A percentile compares a stretch with the other conserved stretches of the same genome.
These are phyloP conservation scores for Sinosuthora webbiana DNA, from an alignment of 2,113 vertebrate genomes.

Conservation along the genomic window DNA sequence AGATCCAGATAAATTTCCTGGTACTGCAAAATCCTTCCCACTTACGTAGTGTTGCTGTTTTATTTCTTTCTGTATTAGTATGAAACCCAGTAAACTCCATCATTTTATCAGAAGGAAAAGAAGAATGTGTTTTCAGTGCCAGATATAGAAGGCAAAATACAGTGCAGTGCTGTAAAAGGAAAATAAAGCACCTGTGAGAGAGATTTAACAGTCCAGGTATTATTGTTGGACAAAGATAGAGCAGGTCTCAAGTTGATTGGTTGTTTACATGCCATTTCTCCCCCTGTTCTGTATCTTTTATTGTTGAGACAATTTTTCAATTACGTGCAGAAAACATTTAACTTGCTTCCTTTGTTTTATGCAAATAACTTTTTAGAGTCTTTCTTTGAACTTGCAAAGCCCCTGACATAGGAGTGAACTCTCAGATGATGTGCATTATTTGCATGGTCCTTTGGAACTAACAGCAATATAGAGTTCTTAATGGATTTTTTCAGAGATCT, in stretches of 20 bases:
- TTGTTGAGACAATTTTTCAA: neutral
- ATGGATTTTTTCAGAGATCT: neutral
- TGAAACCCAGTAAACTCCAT: neutral
- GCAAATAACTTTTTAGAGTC: slow-evolving; percentile 7
- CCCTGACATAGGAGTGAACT: neutral
- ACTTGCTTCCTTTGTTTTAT: slow-evolving; percentile 35
- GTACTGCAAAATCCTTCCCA: neutral
- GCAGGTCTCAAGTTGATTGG: neutral
- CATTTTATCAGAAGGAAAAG: slow-evolving; percentile 9
- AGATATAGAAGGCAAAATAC: neutral
- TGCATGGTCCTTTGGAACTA: neutral
- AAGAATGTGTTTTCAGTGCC: neutral
- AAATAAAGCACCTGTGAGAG: neutral
- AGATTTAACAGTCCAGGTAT: neutral
- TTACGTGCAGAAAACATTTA: neutral
- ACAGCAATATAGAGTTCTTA: neutral
- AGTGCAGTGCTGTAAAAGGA: neutral
- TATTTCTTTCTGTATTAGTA: neutral
- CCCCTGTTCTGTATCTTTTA: neutral
- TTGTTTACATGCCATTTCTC: neutral
- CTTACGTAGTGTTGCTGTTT: neutral
- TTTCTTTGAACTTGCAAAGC: neutral
- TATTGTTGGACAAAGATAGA: neutral
- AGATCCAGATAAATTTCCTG: neutral
- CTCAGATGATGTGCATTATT: neutral